These are phyloP conservation scores for Epinotia demarniana DNA, from an alignment of 2,888 invertebrate species.

Conservation along the genomic window DNA sequence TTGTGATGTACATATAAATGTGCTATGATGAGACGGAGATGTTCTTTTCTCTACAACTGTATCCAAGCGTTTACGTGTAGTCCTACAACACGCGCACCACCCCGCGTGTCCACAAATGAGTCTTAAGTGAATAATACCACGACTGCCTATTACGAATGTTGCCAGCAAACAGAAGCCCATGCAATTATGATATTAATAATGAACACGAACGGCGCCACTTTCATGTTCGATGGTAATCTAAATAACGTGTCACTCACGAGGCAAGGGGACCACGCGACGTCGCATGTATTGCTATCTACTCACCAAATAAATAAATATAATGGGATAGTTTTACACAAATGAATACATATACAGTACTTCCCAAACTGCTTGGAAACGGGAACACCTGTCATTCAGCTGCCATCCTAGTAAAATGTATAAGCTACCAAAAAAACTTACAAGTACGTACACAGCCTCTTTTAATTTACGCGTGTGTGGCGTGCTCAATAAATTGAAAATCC, in stretches of 20 bases:
- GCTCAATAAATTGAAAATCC: no score
- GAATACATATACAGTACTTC: no score
- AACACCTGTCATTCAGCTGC: no score
- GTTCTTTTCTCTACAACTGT: no score
- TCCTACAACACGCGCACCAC: background rate
- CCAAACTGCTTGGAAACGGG: no score
- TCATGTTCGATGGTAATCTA: constrained; percentile 27
- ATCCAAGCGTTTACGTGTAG: no score
- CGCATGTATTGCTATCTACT: constrained; percentile 7
- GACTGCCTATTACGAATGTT: background rate
- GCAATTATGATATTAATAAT: constrained; percentile 25
- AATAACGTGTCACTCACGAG: constrained; percentile 33
- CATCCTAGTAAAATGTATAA: no score
- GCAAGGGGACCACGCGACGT: constrained; percentile 18
- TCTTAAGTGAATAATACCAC: background rate
- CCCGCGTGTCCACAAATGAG: background rate
- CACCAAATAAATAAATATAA: background rate
- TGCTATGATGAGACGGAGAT: no score
- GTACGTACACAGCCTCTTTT: no score
- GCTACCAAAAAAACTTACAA: no score
- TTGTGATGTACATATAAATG: no score
- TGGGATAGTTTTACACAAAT: background rate
- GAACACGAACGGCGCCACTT: constrained; percentile 10
- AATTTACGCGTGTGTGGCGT: no score
- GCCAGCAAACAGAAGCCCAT: background rate